A percentile compares a stretch with the other conserved stretches of the same genome.
Conservation (phyloP, 1,140 invertebrate species). For the Copidosoma floridanum region DNA sequence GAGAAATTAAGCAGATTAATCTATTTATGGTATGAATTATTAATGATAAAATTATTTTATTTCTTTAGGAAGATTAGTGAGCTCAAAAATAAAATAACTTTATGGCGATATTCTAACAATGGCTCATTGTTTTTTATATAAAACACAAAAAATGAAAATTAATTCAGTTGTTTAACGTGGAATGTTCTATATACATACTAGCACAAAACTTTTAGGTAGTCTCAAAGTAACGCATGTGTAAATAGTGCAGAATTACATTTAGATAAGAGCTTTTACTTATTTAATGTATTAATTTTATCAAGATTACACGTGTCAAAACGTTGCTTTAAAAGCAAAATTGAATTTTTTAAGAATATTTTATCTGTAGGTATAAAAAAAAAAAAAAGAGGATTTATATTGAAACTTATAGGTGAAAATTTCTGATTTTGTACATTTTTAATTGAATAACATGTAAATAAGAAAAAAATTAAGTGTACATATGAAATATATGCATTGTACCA, state of each 20-base stretch:
- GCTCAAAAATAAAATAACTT: too few species aligned
- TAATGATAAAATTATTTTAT: too few species aligned
- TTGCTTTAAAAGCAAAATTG: too few species aligned
- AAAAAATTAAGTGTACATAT: conserved; percentile 29
- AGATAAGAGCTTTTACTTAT: conserved; percentile 22
- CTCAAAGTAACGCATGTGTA: conserved; percentile 19
- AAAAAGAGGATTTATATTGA: conserved; percentile 24
- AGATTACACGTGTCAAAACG: too few species aligned
- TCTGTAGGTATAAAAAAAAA: conserved; percentile 24
- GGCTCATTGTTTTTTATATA: too few species aligned
- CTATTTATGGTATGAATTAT: too few species aligned
- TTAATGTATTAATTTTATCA: too few species aligned
- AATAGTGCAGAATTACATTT: conserved; percentile 11
- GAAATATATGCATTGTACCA: conserved; percentile 21
- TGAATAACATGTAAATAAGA: conserved; percentile 32
- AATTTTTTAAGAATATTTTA: too few species aligned
- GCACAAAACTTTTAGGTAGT: conserved; percentile 18
- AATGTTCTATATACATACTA: not conserved
- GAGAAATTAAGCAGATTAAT: too few species aligned
- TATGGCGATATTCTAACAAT: too few species aligned
- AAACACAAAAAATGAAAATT: too few species aligned
- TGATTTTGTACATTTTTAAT: conserved; percentile 50
- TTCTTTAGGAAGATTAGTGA: too few species aligned
- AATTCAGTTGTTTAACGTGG: conserved; percentile 4
- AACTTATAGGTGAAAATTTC: conserved; percentile 27